These are phyloP conservation scores for Alectoris magna DNA, from an alignment of 2,797 vertebrate genomes.

Conservation along the genomic window DNA sequence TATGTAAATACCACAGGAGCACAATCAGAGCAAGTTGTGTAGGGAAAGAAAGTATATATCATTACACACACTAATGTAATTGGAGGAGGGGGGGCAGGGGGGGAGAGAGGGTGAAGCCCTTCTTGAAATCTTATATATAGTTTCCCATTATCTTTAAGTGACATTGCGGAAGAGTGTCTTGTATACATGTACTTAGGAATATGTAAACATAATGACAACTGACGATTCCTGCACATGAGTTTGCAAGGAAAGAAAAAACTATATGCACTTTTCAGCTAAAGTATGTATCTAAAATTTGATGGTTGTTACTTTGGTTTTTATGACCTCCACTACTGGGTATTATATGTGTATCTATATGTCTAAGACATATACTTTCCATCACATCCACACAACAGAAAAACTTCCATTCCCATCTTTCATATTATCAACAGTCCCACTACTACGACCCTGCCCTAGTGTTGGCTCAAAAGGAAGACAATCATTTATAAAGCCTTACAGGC, in stretches of 20 bases:
- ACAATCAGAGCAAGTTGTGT: not conserved
- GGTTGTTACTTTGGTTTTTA: not conserved
- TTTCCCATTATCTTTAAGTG: not conserved
- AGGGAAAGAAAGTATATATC: not conserved
- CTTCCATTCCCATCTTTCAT: not conserved
- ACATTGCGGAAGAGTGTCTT: not conserved
- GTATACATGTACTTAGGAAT: not conserved
- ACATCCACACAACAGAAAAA: not conserved
- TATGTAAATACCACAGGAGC: not conserved
- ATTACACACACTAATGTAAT: not conserved
- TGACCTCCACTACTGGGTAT: not conserved
- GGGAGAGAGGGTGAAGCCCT: not conserved
- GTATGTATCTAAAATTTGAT: not conserved
- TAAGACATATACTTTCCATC: not conserved
- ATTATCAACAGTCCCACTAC: not conserved
- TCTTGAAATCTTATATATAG: not conserved
- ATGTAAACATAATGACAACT: not conserved
- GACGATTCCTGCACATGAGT: not conserved
- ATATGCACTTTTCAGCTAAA: not conserved
- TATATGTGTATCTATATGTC: not conserved
- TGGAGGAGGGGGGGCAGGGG: too few species aligned
- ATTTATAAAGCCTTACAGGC: not conserved
- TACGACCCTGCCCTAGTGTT: not conserved
- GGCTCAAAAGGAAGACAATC: not conserved
- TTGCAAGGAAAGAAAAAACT: not conserved